Conservation (phyloP, 2,888 invertebrate genomes). For the Myathropa florea region DNA sequence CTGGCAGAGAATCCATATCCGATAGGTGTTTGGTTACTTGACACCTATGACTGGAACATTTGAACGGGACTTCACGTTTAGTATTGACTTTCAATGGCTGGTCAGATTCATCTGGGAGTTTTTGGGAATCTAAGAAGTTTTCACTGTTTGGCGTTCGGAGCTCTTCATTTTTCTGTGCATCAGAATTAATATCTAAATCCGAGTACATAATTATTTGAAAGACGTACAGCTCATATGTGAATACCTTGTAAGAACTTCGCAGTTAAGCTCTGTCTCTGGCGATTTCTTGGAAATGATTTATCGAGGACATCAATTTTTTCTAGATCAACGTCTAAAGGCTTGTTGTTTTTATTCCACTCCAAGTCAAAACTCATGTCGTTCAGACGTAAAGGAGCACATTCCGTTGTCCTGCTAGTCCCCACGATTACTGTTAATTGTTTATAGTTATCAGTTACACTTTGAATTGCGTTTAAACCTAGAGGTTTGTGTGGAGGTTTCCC, state of each 20-base stretch:
- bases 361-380: slow-evolving; percentile 69
- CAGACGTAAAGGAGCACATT: slow-evolving; percentile 65
- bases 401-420: slow-evolving; percentile 47
- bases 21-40: slow-evolving; percentile 19
- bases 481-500: slow-evolving; percentile 64
- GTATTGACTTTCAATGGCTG: slow-evolving; percentile 8
- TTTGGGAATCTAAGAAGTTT: slow-evolving; percentile 39
- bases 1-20: slow-evolving; percentile 29
- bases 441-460: slow-evolving; percentile 66
- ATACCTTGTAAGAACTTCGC: slow-evolving; percentile 47
- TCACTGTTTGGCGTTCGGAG: slow-evolving; percentile 26
- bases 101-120: slow-evolving; percentile 11
- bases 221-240: neutral
- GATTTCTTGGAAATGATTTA: neutral
- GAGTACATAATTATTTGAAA: neutral
- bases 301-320: slow-evolving; percentile 25
- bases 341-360: slow-evolving; percentile 59
- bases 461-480: slow-evolving; percentile 56
- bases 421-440: slow-evolving; percentile 51
- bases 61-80: slow-evolving; percentile 50
- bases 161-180: slow-evolving; percentile 20
- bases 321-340: slow-evolving; percentile 3
- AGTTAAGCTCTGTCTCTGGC: slow-evolving; percentile 28
- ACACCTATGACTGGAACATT: slow-evolving; percentile 3
- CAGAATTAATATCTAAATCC: slow-evolving; percentile 23